Evolutionary conservation across 2,888 invertebrate genomes (phyloP).

Genomic region (Habrosyne pyritoides): DNA sequence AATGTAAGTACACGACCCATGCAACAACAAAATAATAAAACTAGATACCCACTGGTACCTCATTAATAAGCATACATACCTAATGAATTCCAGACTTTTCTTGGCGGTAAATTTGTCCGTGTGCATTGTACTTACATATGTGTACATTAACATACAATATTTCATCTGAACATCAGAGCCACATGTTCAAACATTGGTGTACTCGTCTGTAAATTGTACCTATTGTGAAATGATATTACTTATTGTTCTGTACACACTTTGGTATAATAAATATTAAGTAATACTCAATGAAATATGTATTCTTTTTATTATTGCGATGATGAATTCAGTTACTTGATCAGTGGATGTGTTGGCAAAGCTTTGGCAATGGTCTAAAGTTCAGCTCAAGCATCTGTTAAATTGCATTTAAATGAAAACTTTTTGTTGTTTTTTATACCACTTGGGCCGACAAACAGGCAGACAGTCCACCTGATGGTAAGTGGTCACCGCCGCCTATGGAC

Average conservation of each 20-base stretch:
- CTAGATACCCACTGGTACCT: constrained; percentile 5
- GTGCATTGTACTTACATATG: constrained; percentile 14
- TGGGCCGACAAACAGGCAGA: too few relatives aligned
- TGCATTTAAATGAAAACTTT: too few relatives aligned
- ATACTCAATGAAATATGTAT: background rate
- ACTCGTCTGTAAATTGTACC: constrained; percentile 34
- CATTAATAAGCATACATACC: constrained; percentile 4
- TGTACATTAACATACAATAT: constrained; percentile 36
- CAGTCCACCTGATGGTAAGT: too few relatives aligned
- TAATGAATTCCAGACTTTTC: constrained; percentile 11
- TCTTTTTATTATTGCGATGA: background rate
- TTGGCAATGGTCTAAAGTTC: too few relatives aligned
- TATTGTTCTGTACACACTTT: constrained; percentile 16
- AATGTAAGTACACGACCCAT: background rate
- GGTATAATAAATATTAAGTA: constrained; percentile 9
- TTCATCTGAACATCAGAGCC: constrained; percentile 30
- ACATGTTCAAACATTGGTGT: constrained; percentile 44
- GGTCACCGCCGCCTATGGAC: too few relatives aligned
- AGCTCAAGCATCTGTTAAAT: too few relatives aligned
- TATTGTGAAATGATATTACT: constrained; percentile 42
- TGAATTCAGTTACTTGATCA: too few relatives aligned
- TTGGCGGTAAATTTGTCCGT: constrained; percentile 2
- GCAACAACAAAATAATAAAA: background rate
- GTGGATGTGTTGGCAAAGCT: too few relatives aligned
- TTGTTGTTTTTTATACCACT: too few relatives aligned